phyloP scores from a whole-genome alignment of 1,140 invertebrate species.

The Metaphire vulgaris region DNA sequence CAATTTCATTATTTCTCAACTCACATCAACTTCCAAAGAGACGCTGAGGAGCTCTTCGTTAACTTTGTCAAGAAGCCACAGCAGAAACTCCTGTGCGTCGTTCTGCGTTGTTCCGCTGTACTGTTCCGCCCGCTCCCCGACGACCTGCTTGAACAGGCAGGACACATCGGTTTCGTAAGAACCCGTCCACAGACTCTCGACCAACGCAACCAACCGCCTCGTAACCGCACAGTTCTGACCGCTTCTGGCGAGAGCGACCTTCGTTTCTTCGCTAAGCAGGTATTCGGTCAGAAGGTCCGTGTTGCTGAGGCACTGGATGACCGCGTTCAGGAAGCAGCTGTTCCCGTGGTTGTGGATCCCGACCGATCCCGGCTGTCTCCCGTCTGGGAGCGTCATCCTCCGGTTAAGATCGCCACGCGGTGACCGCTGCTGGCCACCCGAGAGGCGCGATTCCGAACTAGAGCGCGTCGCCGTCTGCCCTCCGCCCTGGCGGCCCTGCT shows the following conservation, averaged over 20 bases:
- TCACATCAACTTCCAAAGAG: not conserved
- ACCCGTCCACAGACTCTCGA: constrained; percentile 87
- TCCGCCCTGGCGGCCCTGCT: too few species aligned
- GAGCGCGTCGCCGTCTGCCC: too few species aligned
- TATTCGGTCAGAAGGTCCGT: constrained; percentile 88
- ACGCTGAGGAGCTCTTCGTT: constrained; percentile 76
- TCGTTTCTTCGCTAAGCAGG: constrained; percentile 79
- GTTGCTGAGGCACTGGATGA: constrained; percentile 86
- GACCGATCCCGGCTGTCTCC: constrained; percentile 36
- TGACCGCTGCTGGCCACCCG: too few species aligned
- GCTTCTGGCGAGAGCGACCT: not conserved
- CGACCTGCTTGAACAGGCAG: constrained; percentile 70
- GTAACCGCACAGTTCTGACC: constrained; percentile 71
- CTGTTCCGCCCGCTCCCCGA: constrained; percentile 59
- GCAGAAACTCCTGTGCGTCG: constrained; percentile 93
- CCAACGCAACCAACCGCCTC: constrained; percentile 71
- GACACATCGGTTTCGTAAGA: constrained; percentile 83
- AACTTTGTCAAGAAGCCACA: constrained; percentile 92
- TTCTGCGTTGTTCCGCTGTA: constrained; percentile 48
- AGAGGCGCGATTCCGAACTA: too few species aligned
- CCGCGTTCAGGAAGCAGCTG: constrained; percentile 93
- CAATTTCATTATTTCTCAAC: too few species aligned
- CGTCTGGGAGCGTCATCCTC: not conserved
- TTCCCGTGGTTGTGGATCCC: constrained; percentile 76
- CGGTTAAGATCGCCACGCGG: not conserved